Evolutionary conservation across 2,113 vertebrate genomes (phyloP), one percentile per base, ranked within the genome.

Genomic region (Rhea americana): DNA sequence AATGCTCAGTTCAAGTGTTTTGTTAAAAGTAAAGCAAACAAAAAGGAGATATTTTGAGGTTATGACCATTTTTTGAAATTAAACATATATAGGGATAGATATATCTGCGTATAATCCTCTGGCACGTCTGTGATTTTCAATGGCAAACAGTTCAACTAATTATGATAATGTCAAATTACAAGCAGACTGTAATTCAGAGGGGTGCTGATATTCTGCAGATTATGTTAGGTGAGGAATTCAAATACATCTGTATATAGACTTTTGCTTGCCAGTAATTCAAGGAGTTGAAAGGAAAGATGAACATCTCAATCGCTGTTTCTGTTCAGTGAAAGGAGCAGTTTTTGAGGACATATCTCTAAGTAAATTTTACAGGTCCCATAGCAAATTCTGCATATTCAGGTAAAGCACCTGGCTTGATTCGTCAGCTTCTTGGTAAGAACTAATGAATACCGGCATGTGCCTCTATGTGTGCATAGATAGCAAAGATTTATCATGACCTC

Each of bases 181-280:
- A 48, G 62, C 16, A 25, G 26, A 82, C 12, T 63, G 86, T 91
- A 63, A 92, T 45, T 96, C 93, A 93, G 70, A 71, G n/a, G 11
- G 20, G 22, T 84, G 59, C 32, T 48, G 8, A 50, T 7, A 47
- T 39, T 58, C 75, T 74, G 58, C 55, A 70, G 41, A 66, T 61
- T 47, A 68, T 20, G 19, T 87, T 50, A 65, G 53, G 41, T 5
- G 20, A 71, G 35, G 47, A 62, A 73, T 62, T 47, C 43, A 59
- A 73, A 90, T 22, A 51, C 32, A 58, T 41, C 28, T 8, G 1
- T 8, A 26, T 25, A 2, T 7, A 35, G 37, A 72, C 22, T 59
- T 82, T 62, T 61, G 18, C 62, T 81, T 58, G 37, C 19, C 32
- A 90, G 41, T 58, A 39, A 45, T 63, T 75, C 12, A 19, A 37